Percentiles rank a stretch among this genome's conserved stretches.
Conservation (phyloP, 2,888 invertebrate genomes). For the Camponotus fellah region DNA sequence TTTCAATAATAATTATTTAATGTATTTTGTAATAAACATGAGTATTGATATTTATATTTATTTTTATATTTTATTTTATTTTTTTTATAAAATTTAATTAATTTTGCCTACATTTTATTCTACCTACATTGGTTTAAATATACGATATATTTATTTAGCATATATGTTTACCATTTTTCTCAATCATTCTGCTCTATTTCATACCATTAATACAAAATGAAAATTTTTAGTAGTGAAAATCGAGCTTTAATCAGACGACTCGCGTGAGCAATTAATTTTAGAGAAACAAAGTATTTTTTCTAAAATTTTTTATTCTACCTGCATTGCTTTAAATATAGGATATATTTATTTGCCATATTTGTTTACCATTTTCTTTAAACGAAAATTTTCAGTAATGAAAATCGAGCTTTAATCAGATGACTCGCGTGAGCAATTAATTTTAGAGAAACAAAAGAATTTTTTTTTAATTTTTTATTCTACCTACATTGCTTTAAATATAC, state of each 20-base stretch:
- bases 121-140: background rate
- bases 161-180: too few relatives aligned
- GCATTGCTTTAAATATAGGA: background rate
- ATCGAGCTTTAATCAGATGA: background rate
- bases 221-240: too few relatives aligned
- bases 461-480: background rate
- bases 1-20: background rate
- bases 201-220: too few relatives aligned
- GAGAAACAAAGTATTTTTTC: too few relatives aligned
- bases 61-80: background rate
- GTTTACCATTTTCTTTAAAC: too few relatives aligned
- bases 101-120: background rate
- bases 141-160: background rate
- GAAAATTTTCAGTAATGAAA: slow-evolving; percentile 11
- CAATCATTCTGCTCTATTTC: too few relatives aligned
- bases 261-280: too few relatives aligned
- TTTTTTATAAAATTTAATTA: background rate
- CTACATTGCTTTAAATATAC: background rate
- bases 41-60: background rate
- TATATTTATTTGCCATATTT: background rate
- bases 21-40: background rate
- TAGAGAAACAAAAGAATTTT: background rate
- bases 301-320: too few relatives aligned
- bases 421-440: background rate
- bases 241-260: too few relatives aligned